Base-by-base conservation (phyloP, 2,797 vertebrate species). In the Paedocypris micromegethes region DNA sequence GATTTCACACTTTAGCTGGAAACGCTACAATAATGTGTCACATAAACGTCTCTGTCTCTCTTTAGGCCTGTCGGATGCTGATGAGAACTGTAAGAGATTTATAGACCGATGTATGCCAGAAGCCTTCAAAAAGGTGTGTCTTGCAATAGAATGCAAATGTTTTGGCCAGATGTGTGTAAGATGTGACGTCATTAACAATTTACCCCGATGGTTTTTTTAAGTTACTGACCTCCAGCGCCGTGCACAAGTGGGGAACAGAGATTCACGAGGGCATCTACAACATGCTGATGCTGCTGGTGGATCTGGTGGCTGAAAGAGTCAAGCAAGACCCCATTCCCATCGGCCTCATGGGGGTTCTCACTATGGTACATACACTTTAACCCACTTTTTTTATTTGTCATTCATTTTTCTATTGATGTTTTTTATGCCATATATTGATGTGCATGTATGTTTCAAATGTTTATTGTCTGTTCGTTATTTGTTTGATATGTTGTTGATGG, bases 261-360 rank as follows among this genome's bases (percentile, higher is more conserved):
- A 99, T 99, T 82, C 96, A 99, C 2, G 97, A 98, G 84, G 97
- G 97, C 48, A 98, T 99, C 88, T 98, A 98, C 87, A 98, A 98
- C 87, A 98, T 99, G 97, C 84, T 99, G 64, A 98, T 98, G 95
- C 77, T 99, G 61, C 87, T 99, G 79, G 93, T 99, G 81, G 96
- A 99, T 80, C 84, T 99, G 83, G 96, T 93, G 69, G 96, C 96
- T 46, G 96, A 98, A 82, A 88, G 96, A 83, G 92, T 96, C 69
- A 98, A 98, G 83, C 95, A 96, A 85, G 95, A 98, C 66, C 96
- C 96, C 6, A 91, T 97, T 66, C 95, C 97, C 0, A 87, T 93
- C 58, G 92, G 92, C 78, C 89, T 98, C 58, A 91, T 98, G 51
- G 88, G 91, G 49, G 96, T 99, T 57, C 90, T 99, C 70, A 95